Base-by-base conservation (phyloP, 2,888 invertebrate species). In the Xiphydria camelus region DNA sequence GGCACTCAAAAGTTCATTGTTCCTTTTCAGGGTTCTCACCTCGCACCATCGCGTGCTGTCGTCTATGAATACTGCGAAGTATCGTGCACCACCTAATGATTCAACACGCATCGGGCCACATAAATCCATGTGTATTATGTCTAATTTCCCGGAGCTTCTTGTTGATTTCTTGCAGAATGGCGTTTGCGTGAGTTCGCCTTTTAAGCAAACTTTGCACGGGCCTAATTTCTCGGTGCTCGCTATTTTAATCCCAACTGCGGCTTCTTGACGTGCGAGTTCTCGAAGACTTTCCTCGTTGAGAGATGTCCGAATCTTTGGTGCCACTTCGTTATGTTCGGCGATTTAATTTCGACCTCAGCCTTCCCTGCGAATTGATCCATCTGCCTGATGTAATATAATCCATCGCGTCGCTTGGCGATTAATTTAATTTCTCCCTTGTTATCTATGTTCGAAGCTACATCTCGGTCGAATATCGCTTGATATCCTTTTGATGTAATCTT, bases 31-130 rank as follows among this genome's bases (percentile, higher is more conserved):
- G 17, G 59, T 57, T 14, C 50, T 38, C n/a, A 60, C 49, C 32
- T 55, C 51, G 25, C 55, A 53, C 55, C 54, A 62, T n/a, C 56
- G 35, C 3, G 53, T 48, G 25, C 35, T 26, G 25, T 66, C 60
- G 32, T 66, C 60, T 4, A 61, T 61, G 22, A 62, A 63, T 1
- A 55, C 53, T 3, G 60, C 41, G 14, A 62, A 57, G 42, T 61
- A 65, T 29, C 35, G 54, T 4, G 51, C 37, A 17, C 53, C 45
- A 10, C 52, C 49, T n/a, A 39, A 22, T 1, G 57, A 60, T 17
- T 34, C 19, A 10, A 35, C 29, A 9, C 53, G 25, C 50, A 56
- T 55, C 1, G 59, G 63, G 2, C 62, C 62, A 29, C 57, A 59
- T 2, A 65, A 45, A 38, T 59, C 63, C 1, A 56, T 50, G 29